These are phyloP conservation scores for Peromyscus melanophrys DNA, from an alignment of 2,797 vertebrate species.

Conservation along the genomic window DNA sequence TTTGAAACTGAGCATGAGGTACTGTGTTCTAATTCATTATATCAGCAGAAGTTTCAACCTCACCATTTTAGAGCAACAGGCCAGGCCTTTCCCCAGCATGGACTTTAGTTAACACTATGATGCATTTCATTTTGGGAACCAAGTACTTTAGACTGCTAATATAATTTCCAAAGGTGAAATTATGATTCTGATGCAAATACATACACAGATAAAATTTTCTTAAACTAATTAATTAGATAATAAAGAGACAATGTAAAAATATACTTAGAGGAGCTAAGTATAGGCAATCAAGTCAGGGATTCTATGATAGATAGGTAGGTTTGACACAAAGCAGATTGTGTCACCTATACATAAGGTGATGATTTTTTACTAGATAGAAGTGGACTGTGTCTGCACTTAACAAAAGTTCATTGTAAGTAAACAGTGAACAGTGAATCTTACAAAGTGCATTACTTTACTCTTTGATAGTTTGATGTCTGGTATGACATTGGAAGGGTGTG, in stretches of 20 bases:
- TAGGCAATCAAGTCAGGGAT: background rate
- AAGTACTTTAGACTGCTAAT: background rate
- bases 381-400: background rate
- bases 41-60: slow-evolving; percentile 41
- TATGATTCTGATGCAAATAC: slow-evolving; percentile 37
- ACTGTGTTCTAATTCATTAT: slow-evolving; percentile 27
- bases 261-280: background rate
- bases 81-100: background rate
- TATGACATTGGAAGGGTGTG: background rate
- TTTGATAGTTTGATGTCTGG: background rate
- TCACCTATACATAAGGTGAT: background rate
- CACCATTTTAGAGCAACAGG: slow-evolving; percentile 16
- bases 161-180: slow-evolving; percentile 41
- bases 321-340: slow-evolving; percentile 25
- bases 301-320: background rate
- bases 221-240: background rate
- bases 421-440: background rate
- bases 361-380: background rate
- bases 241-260: background rate
- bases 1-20: background rate
- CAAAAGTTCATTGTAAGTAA: background rate
- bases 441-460: background rate
- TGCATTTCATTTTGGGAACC: slow-evolving; percentile 23
- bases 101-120: background rate
- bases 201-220: background rate